phyloP scores from a whole-genome alignment of 2,113 vertebrate genomes.

The Loxodonta africana region DNA sequence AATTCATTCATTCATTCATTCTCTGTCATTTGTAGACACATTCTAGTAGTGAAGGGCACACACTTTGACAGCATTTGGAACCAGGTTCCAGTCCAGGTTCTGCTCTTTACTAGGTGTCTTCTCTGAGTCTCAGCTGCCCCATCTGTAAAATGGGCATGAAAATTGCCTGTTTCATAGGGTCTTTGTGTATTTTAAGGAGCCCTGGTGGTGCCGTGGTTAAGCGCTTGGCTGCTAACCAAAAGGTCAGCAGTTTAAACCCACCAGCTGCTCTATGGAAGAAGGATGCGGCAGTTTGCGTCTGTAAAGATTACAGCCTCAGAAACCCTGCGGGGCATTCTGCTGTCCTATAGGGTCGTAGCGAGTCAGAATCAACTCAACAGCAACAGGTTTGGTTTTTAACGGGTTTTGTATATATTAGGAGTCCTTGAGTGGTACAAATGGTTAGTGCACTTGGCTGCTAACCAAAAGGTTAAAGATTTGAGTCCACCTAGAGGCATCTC shows the following conservation, averaged over 20 bases:
- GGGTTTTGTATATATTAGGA: neutral
- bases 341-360: neutral
- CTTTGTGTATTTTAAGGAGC: neutral
- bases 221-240: neutral
- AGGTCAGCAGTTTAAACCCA: neutral
- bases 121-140: neutral
- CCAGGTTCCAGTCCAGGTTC: neutral
- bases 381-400: neutral
- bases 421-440: neutral
- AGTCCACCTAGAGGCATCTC: neutral
- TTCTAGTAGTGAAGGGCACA: neutral
- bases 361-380: neutral
- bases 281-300: neutral
- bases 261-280: neutral
- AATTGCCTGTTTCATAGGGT: neutral
- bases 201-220: neutral
- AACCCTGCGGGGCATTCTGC: neutral
- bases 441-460: no score
- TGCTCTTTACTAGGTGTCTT: neutral
- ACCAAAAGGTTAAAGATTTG: neutral
- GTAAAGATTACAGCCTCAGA: neutral
- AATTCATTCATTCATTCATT: neutral
- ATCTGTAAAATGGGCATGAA: neutral
- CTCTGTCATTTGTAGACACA: neutral
- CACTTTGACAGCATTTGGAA: neutral